Base-by-base conservation (phyloP, 2,888 invertebrate species). In the Unio pictorum region DNA sequence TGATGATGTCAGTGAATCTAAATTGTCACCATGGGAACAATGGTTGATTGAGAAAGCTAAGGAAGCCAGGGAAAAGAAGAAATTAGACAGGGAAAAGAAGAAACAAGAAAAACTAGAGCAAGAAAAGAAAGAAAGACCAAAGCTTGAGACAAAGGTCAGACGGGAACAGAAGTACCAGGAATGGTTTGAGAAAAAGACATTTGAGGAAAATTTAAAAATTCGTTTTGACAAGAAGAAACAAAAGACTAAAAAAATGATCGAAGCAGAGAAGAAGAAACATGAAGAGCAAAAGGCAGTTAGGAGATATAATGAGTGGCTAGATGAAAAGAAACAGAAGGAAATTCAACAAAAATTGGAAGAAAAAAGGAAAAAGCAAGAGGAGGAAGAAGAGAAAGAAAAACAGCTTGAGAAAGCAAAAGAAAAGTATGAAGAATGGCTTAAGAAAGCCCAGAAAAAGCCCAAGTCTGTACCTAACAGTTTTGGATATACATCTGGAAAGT, bases 11-110 rank as follows among this genome's bases (percentile, higher is more conserved):
- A 74, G 45, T 8, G 75, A 73, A 56, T 64, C 75, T 55, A 64
- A 74, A 7, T 68, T 86, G 74, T 86, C 85, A 34, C 81, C 87
- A 34, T 88, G 88, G 88, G 87, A 88, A 75, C 77, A 81, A 55
- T 88, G 88, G 88, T 69, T 88, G 3, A 80, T 87, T 62, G 73
- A 80, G 60, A 88, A 88, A 74, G 85, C 86, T 1, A 84, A 85
- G 71, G 81, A 82, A 56, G 83, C 85, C 66, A 68, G 75, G 67
- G 54, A 67, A 65, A 81, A 74, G 61, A 63, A 70, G 30, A 74
- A 76, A 54, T 72, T 75, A 64, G 80, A 80, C 45, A 71, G 62
- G 61, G 73, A 74, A 67, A 81, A 79, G 66, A 81, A 80, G 61
- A 75, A 71, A 45, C 76, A 83, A 69, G 79, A 81, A 45, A 78